phyloP scores from a whole-genome alignment of 1,140 invertebrate species.

The Cyclina sinensis region DNA sequence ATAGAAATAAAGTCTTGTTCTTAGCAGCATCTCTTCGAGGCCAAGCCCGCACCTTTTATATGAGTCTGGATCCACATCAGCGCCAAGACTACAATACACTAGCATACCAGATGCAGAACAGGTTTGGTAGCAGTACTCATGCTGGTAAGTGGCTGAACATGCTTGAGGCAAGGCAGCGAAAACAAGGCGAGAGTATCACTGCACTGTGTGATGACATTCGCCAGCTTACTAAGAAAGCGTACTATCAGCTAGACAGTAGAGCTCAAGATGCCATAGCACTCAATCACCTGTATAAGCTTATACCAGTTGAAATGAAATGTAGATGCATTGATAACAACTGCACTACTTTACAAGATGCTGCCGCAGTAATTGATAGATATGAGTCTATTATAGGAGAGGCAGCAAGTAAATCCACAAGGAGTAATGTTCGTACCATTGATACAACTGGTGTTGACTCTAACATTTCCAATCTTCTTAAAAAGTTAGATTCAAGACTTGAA shows the following conservation, averaged over 20 bases:
- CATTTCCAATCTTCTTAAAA: neutral
- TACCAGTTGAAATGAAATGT: conserved; percentile 48
- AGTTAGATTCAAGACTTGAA: neutral
- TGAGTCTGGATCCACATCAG: conserved; percentile 6
- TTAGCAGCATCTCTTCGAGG: neutral
- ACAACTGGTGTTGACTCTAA: neutral
- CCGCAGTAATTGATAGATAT: conserved; percentile 47
- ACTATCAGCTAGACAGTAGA: conserved; percentile 3
- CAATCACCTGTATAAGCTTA: conserved; percentile 2
- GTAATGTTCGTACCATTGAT: neutral
- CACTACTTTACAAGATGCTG: conserved; percentile 15
- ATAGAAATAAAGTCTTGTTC: conserved; percentile 3
- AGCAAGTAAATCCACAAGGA: neutral
- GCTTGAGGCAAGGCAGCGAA: neutral
- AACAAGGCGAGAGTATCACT: conserved; percentile 3
- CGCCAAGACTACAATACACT: neutral
- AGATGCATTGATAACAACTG: conserved; percentile 34
- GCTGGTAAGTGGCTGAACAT: conserved; percentile 15
- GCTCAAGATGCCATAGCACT: conserved; percentile 24
- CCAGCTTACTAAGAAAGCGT: conserved; percentile 43
- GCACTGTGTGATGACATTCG: conserved; percentile 22
- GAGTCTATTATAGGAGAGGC: conserved; percentile 24
- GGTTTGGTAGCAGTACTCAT: conserved; percentile 34
- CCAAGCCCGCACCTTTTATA: neutral
- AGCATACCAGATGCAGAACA: neutral